Evolutionary conservation across 2,113 vertebrate species (phyloP), one percentile per base, ranked within the genome.

Genomic region (Dolichallabes microphthalmus): DNA sequence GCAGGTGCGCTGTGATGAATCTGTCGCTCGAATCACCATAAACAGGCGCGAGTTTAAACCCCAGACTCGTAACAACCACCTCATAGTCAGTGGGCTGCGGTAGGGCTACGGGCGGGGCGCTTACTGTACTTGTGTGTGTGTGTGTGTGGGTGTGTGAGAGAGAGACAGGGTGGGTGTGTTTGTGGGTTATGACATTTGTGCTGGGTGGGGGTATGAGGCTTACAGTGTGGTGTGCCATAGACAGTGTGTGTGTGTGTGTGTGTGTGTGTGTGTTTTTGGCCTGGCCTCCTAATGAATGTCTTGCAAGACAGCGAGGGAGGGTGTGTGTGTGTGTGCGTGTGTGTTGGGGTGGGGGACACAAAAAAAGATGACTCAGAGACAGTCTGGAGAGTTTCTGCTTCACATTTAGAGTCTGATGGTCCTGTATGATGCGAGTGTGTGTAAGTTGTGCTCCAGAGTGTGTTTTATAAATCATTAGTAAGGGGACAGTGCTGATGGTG

Each of bases 11-110:
- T 58, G n/a, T 45, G 85, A 73, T 78, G 57, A 35, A 69, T 73
- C 39, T 77, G 63, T 2, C 17, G 22, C 15, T 35, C 1, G 20
- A 58, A 71, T 68, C 63, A 27, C 69, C 76, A 52, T 25, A 80
- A 80, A 58, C 64, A 60, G 53, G 20, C 7, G 55, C 9, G 13
- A 30, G 50, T 25, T 81, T 76, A 83, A 86, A 88, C 84, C 66
- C 74, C 84, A 86, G 68, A 87, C 84, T 82, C 64, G 12, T 81
- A 89, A 85, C 86, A 82, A 86, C 68, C 76, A 79, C 45, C 39
- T 60, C 52, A 50, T 60, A 69, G 60, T 79, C 73, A 53, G 77
- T 78, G 76, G 61, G n/a, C 58, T 87, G 78, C 45, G 86, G 75
- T 83, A 50, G 66, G 30, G 25, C 25, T 53, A 52, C 60, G 84